phyloP scores from a whole-genome alignment of 64 coral and sea anemone genomes.

The Trachythela sp. region DNA sequence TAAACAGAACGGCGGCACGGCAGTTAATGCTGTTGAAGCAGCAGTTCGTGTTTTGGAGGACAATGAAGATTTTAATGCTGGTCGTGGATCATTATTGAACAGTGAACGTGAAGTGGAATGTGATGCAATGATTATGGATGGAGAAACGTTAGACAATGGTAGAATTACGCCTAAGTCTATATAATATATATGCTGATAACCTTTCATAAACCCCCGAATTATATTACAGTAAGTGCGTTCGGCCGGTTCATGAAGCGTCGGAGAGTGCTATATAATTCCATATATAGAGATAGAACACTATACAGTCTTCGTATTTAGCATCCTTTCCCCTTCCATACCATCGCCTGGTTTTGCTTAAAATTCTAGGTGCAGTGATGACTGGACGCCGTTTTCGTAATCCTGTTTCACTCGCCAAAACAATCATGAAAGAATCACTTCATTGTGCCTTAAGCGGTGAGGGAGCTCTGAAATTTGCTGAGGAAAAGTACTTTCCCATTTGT shows the following conservation, averaged over 20 bases:
- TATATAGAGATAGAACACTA: no score
- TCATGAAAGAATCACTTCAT: not conserved
- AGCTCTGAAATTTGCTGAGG: not conserved
- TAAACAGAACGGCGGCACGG: not conserved
- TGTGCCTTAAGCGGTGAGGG: no score
- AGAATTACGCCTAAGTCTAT: no score
- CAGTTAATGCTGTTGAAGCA: not conserved
- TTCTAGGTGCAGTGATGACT: not conserved
- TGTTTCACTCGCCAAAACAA: not conserved
- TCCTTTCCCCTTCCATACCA: no score
- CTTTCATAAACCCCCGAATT: no score
- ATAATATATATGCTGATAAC: no score
- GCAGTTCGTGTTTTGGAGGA: not conserved
- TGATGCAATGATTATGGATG: conserved; percentile 13
- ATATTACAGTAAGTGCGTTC: no score
- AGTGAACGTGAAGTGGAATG: not conserved
- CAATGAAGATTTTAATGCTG: not conserved
- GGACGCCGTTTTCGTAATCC: not conserved
- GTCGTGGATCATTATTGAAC: not conserved
- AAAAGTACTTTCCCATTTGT: no score
- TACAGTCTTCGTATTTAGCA: no score
- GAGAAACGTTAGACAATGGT: not conserved
- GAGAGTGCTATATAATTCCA: no score
- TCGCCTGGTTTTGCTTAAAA: not conserved
- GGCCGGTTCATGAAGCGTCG: no score